Base-by-base conservation (phyloP, 2,113 vertebrate species). In the Pteruthius melanotis region DNA sequence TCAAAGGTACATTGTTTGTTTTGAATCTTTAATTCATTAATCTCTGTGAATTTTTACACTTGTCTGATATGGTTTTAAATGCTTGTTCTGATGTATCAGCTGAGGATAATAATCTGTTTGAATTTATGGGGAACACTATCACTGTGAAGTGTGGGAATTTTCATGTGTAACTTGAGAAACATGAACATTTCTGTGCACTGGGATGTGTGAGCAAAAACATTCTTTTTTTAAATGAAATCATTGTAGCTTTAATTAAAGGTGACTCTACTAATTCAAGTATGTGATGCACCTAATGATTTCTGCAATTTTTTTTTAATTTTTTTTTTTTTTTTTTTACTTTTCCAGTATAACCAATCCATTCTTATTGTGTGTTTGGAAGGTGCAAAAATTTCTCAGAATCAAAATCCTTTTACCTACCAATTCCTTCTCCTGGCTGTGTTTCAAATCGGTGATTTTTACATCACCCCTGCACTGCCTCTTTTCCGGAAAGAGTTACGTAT, bases 21-120 rank as follows among this genome's bases (percentile, higher is more conserved):
- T 87, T 91, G 74, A 92, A 66, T 65, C 45, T 68, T 93, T 83
- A 88, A 74, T 95, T 83, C 47, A 65, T 96, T 95, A 92, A 92
- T 89, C 23, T 93, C 42, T 69, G 39, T 81, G 59, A 95, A 70
- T 87, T 91, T 93, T 95, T 87, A 92, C 77, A 87, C 81, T 94
- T 95, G 77, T 82, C 82, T 93, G 44, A 65, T 90, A 61, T 0
- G 4, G 50, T 95, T 95, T 93, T 83, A 65, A 82, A 97, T 6
- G 8, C 80, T 95, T 92, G 10, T 35, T 45, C 53, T 94, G 85
- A 90, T 85, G 37, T 52, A 83, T 92, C 80, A 87, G 33, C 76
- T 87, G 66, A 92, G 42, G 50, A 93, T 85, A 86, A 77, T 76
- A 18, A 94, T 33, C 44, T 66, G 3, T 85, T 85, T 65, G 42